Base-by-base conservation (phyloP, 2,113 vertebrate species). In the Nesogale talazaci region DNA sequence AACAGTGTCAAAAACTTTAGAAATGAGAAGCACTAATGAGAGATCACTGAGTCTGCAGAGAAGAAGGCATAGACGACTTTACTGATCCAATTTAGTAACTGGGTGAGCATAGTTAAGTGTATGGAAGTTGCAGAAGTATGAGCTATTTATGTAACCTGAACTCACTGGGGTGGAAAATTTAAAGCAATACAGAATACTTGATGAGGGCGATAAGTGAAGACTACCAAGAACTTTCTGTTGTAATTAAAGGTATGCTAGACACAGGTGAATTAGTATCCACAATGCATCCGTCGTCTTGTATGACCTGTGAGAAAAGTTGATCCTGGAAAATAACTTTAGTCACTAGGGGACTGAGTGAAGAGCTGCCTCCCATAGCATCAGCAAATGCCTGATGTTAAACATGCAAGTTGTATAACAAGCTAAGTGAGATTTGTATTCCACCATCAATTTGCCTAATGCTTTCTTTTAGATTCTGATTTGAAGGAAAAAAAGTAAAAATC, bases 401-500 rank as follows among this genome's bases (percentile, higher is more conserved):
- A 42, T 72, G 65, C 31, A 89, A 80, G 22, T 42, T 93, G 25
- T 61, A 3, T 29, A 69, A 86, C 20, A 63, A 79, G 59, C 34
- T 65, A 57, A 65, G 15, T 34, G 38, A 89, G 38, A 70, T 36
- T 56, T 20, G 23, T 61, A 69, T 80, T 93, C 76, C 72, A 11
- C 80, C 38, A 84, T 94, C 78, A 52, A 10, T 72, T 79, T 89
- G 65, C 69, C 67, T 67, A 81, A 88, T 57, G 23, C 27, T 86
- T 87, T 74, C 65, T 56, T 76, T 83, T 65, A 77, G 65, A 80
- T 25, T 89, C 36, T 52, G 88, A 20, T 89, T 77, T 94, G 91
- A 63, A 94, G 16, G 5, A 25, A 91, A 82, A 78, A 61, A 93
- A 94, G 23, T 76, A 27, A 94, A 95, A 89, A 77, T 74, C 29